These are phyloP conservation scores for Subanguina moxae DNA, from an alignment of 1,140 invertebrate genomes.

Conservation along the genomic window DNA sequence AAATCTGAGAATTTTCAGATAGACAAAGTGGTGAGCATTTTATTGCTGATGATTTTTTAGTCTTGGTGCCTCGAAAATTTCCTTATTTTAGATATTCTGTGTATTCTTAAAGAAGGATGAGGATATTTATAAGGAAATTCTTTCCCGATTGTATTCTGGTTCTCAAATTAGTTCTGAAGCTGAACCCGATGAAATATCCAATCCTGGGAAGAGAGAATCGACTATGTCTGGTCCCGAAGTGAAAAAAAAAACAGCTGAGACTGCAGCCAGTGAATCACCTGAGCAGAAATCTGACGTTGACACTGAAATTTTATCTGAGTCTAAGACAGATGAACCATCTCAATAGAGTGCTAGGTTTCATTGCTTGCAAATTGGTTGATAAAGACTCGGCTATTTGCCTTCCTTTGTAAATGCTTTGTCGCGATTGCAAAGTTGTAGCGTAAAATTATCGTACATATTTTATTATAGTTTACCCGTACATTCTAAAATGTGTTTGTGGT, in stretches of 20 bases:
- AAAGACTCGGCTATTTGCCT: no score
- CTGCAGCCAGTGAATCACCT: neutral
- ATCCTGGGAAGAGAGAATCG: neutral
- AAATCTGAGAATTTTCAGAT: neutral
- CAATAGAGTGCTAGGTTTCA: neutral
- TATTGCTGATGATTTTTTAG: neutral
- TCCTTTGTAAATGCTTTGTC: no score
- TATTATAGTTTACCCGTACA: no score
- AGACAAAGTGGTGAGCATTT: constrained; percentile 11
- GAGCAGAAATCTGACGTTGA: neutral
- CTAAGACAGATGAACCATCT: neutral
- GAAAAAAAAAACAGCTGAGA: neutral
- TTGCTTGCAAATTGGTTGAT: no score
- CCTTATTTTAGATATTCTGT: constrained; percentile 18
- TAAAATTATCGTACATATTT: no score
- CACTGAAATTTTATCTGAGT: neutral
- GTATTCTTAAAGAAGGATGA: constrained; percentile 23
- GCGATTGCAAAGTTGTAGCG: no score
- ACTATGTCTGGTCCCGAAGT: neutral
- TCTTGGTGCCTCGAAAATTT: neutral
- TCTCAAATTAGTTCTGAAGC: neutral
- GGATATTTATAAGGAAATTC: constrained; percentile 12
- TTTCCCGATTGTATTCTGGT: neutral
- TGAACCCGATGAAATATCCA: neutral
- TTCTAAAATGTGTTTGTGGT: no score